Evolutionary conservation across 2,113 vertebrate genomes (phyloP).

Genomic region (Paedocypris sp.): DNA sequence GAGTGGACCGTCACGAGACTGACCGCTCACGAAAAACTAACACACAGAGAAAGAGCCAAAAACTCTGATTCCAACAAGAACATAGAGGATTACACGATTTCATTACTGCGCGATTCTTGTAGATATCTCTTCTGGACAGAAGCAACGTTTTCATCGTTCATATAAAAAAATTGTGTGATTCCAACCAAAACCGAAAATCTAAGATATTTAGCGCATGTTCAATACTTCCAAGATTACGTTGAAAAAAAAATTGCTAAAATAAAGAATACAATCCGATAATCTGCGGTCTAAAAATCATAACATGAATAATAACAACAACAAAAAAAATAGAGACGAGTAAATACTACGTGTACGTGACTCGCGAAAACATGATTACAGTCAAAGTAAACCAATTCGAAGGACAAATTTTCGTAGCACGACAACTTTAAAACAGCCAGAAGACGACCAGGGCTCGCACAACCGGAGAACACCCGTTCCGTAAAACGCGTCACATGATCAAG

Average conservation of each 20-base stretch:
- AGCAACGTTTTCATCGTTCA: constrained; percentile 53
- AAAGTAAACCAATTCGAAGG: constrained; percentile 46
- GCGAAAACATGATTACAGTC: constrained; percentile 23
- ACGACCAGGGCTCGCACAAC: constrained; percentile 74
- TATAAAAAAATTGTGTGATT: constrained; percentile 63
- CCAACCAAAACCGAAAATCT: constrained; percentile 46
- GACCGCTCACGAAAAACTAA: constrained; percentile 50
- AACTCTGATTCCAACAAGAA: constrained; percentile 61
- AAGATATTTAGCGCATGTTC: constrained; percentile 44
- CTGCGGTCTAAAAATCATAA: constrained; percentile 51
- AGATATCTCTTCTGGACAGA: constrained; percentile 53
- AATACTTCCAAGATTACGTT: constrained; percentile 44
- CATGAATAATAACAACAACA: constrained; percentile 16
- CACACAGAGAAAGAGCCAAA: constrained; percentile 54
- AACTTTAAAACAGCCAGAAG: constrained; percentile 81
- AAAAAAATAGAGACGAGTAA: constrained; percentile 47
- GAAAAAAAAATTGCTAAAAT: constrained; percentile 51
- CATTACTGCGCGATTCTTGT: constrained; percentile 48
- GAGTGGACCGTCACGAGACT: constrained; percentile 38
- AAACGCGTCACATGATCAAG: constrained; percentile 77
- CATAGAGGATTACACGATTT: constrained; percentile 51
- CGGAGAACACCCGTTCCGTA: constrained; percentile 82
- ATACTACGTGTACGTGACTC: constrained; percentile 21
- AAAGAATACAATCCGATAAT: constrained; percentile 46
- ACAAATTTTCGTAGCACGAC: constrained; percentile 50